Conservation (phyloP, 2,113 vertebrate species). For the Chlamydotis undulata region DNA sequence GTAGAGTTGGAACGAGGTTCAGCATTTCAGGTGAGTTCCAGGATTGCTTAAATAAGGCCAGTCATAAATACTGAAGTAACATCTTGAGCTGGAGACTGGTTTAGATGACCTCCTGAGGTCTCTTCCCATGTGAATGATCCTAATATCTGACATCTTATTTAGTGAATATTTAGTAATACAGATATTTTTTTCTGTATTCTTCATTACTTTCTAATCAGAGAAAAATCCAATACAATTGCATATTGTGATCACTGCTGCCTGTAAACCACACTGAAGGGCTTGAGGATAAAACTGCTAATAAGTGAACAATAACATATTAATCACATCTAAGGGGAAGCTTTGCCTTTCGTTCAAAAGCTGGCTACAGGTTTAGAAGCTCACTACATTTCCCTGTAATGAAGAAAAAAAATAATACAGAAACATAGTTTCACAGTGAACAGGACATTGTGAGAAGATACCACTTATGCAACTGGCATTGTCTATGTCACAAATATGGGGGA, state of each 20-base stretch:
- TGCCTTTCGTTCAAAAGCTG: background rate
- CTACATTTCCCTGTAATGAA: background rate
- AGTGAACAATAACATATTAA: background rate
- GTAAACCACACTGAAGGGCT: background rate
- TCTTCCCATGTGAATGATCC: background rate
- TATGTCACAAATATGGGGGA: background rate
- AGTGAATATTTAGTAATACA: background rate
- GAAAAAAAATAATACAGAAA: background rate
- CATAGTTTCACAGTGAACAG: background rate
- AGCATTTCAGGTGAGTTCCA: background rate
- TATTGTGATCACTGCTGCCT: background rate
- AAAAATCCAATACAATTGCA: background rate
- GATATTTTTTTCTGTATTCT: background rate
- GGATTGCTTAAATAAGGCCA: background rate
- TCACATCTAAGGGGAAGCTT: background rate
- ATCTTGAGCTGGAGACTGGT: background rate
- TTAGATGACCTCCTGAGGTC: background rate
- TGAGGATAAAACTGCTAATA: background rate
- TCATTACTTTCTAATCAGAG: background rate
- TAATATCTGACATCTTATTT: background rate
- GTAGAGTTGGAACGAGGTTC: background rate
- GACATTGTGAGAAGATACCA: background rate
- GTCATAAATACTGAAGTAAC: background rate
- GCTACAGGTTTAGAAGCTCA: background rate
- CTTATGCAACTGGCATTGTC: fast-evolving